A percentile compares a stretch with the other conserved stretches of the same genome.
Evolutionary conservation across 1,140 invertebrate genomes (phyloP).

Genomic region (Metaphire vulgaris): DNA sequence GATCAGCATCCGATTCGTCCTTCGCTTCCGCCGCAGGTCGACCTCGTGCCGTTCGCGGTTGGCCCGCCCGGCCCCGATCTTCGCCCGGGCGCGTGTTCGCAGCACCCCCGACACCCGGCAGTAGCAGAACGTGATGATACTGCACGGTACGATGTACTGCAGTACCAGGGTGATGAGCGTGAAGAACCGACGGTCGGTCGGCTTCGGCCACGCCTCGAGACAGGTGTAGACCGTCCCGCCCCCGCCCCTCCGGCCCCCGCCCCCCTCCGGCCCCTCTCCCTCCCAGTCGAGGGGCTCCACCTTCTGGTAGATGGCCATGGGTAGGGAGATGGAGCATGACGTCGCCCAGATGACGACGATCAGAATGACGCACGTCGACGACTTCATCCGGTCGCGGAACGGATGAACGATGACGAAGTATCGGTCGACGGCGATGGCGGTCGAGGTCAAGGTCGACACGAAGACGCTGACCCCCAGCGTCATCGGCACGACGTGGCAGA

Average conservation of each 20-base stretch:
- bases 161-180: constrained; percentile 78
- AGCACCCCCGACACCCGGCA: constrained; percentile 80
- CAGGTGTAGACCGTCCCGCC: constrained; percentile 57
- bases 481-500: constrained; percentile 89
- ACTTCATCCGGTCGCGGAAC: constrained; percentile 71
- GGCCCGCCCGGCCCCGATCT: constrained; percentile 52
- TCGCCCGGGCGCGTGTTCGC: constrained; percentile 55
- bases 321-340: constrained; percentile 75
- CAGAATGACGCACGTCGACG: constrained; percentile 63
- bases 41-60: constrained; percentile 56
- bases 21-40: constrained; percentile 63
- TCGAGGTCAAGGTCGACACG: constrained; percentile 90
- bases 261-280: constrained; percentile 32
- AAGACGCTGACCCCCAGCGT: constrained; percentile 73
- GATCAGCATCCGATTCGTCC: constrained; percentile 81
- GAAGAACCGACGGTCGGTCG: constrained; percentile 64
- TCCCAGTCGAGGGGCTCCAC: constrained; percentile 37
- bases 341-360: constrained; percentile 85
- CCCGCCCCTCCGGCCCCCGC: constrained; percentile 36
- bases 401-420: no score
- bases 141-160: constrained; percentile 89
- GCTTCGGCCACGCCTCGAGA: constrained; percentile 79
- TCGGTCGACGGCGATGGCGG: constrained; percentile 90
- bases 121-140: constrained; percentile 90
- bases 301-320: constrained; percentile 80